phyloP scores from a whole-genome alignment of 2,113 vertebrate genomes.

The Sceloporus undulatus region DNA sequence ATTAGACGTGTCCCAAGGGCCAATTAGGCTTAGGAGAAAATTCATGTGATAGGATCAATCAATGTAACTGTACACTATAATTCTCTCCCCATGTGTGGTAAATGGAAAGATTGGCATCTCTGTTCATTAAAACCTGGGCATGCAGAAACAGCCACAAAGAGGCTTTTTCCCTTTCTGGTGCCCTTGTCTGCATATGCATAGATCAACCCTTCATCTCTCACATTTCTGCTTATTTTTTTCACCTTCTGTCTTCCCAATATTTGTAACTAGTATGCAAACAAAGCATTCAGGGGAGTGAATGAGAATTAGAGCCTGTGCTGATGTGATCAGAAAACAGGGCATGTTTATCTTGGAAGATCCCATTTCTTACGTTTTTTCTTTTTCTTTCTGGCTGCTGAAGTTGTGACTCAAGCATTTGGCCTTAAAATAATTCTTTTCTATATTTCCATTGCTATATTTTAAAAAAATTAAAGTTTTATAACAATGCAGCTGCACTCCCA shows the following conservation, averaged over 20 bases:
- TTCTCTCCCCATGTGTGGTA: no score
- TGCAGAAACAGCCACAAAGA: not conserved
- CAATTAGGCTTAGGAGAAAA: not conserved
- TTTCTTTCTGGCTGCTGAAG: not conserved
- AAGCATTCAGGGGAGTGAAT: not conserved
- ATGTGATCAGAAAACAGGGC: not conserved
- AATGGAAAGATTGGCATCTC: not conserved
- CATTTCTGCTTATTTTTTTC: not conserved
- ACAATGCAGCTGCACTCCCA: not conserved
- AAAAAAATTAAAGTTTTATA: not conserved
- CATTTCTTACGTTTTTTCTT: fast-evolving
- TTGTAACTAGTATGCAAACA: not conserved
- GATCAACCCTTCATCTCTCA: not conserved
- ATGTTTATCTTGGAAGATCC: fast-evolving
- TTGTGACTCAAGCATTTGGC: not conserved
- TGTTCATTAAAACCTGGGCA: not conserved
- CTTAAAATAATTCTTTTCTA: not conserved
- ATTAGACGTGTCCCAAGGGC: not conserved
- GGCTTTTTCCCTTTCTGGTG: not conserved
- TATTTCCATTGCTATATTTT: not conserved
- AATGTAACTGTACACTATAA: not conserved
- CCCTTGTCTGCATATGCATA: not conserved
- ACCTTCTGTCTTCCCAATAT: not conserved
- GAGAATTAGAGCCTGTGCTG: not conserved
- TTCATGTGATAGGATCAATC: not conserved